Conservation (phyloP, 2,888 invertebrate genomes). For the Hirtodrosophila histrioides region DNA sequence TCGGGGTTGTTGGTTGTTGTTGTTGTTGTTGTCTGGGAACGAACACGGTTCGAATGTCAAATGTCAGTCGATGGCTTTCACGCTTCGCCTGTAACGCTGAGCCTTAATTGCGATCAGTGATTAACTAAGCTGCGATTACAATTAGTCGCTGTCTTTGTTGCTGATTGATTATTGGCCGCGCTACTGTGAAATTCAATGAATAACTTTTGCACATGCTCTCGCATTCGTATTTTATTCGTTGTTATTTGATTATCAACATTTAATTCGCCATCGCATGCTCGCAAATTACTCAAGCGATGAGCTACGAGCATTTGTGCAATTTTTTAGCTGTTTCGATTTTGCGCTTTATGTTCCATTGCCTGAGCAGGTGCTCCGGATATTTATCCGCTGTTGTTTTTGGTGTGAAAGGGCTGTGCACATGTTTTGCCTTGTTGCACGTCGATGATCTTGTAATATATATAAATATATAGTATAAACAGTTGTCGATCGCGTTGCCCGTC, state of each 20-base stretch:
- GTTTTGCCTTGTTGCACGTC: slow-evolving; percentile 3
- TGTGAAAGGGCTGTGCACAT: slow-evolving; percentile 28
- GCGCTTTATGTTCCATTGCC: slow-evolving; percentile 26
- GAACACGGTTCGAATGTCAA: slow-evolving; percentile 39
- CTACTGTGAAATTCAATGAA: slow-evolving; percentile 33
- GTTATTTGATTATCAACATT: slow-evolving; percentile 58
- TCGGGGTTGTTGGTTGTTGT: slow-evolving; percentile 1
- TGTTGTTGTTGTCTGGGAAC: slow-evolving; percentile 6
- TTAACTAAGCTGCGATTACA: slow-evolving; percentile 33
- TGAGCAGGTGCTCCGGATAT: slow-evolving; percentile 26
- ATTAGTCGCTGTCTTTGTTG: slow-evolving; percentile 26
- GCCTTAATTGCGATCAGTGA: slow-evolving; percentile 51
- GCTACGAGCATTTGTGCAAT: slow-evolving; percentile 46
- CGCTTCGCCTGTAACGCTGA: slow-evolving; percentile 34
- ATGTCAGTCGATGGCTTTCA: slow-evolving; percentile 53
- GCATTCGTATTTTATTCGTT: slow-evolving; percentile 13
- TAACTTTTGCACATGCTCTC: slow-evolving; percentile 36
- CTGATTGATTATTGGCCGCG: slow-evolving; percentile 43
- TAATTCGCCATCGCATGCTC: slow-evolving; percentile 51
- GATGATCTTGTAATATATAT: slow-evolving; percentile 12
- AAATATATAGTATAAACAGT: slow-evolving; percentile 3
- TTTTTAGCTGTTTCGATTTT: slow-evolving; percentile 29
- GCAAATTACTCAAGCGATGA: slow-evolving; percentile 63
- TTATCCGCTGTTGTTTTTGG: slow-evolving; percentile 5
- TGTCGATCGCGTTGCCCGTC: slow-evolving; percentile 20